These are phyloP conservation scores for Xiphorhynchus elegans DNA, from an alignment of 2,113 vertebrate genomes.

Conservation along the genomic window DNA sequence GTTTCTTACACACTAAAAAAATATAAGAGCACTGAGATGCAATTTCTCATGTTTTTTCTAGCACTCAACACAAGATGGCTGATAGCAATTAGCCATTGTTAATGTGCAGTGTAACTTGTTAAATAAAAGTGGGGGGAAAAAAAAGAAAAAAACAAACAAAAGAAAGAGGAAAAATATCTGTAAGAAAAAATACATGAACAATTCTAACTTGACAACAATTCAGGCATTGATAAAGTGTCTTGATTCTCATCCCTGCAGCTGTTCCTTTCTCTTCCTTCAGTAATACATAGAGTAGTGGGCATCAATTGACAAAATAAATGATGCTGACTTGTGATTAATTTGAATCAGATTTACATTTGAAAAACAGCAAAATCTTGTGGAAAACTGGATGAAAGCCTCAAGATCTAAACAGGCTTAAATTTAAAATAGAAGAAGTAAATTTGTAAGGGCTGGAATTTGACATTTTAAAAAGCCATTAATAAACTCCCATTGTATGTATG, in stretches of 20 bases:
- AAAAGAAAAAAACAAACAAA: not conserved
- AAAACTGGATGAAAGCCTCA: not conserved
- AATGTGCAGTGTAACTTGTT: not conserved
- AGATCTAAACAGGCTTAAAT: not conserved
- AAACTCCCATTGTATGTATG: not conserved
- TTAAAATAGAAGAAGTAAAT: constrained; percentile 8
- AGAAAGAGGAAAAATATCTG: not conserved
- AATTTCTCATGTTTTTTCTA: not conserved
- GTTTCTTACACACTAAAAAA: not conserved
- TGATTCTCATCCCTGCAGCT: constrained; percentile 18
- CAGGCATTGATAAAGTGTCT: not conserved
- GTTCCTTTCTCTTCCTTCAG: constrained; percentile 24
- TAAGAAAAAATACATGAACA: not conserved
- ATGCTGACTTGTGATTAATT: constrained; percentile 28
- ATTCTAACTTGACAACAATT: not conserved
- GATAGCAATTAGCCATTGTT: not conserved
- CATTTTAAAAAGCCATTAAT: not conserved
- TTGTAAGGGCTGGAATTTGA: not conserved
- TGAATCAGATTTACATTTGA: constrained; percentile 48
- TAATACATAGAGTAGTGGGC: not conserved
- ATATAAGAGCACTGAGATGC: not conserved
- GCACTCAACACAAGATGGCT: not conserved
- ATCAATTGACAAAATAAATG: constrained; percentile 30
- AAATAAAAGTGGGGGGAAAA: not conserved
- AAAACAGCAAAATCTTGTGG: constrained; percentile 9